Conservation (phyloP, 2,888 invertebrate genomes). For the Mermis nigrescens region DNA sequence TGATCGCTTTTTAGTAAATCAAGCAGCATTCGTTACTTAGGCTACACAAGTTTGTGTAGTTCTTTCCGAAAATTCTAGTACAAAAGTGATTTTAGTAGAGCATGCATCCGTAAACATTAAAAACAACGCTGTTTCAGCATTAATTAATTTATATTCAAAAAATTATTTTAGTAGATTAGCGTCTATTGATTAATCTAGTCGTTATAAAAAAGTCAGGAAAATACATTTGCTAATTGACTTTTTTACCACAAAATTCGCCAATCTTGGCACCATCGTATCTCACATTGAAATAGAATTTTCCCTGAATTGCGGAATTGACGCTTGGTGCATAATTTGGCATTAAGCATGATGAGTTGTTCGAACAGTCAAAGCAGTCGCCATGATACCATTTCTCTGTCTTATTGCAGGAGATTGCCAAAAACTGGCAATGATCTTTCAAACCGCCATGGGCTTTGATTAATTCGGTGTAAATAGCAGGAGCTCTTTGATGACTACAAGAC, state of each 20-base stretch:
- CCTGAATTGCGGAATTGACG: neutral
- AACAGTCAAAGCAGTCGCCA: neutral
- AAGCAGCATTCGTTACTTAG: no score
- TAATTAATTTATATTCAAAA: no score
- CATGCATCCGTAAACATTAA: no score
- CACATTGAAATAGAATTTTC: neutral
- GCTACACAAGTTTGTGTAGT: no score
- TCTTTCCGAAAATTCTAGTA: no score
- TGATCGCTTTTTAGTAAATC: no score
- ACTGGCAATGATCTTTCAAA: neutral
- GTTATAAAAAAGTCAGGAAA: no score
- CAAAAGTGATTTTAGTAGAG: no score
- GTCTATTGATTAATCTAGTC: no score
- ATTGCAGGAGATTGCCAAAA: neutral
- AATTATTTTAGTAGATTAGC: no score
- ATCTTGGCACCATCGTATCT: neutral
- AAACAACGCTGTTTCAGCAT: no score
- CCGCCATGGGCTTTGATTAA: neutral
- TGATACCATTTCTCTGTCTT: neutral
- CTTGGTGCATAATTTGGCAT: neutral
- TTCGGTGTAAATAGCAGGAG: neutral
- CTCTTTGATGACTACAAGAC: neutral
- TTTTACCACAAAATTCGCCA: conserved; percentile 1
- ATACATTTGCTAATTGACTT: no score
- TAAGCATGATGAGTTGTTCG: neutral